Percentiles rank a stretch among this genome's conserved stretches.
Evolutionary conservation across 2,113 vertebrate genomes (phyloP).

Genomic region (Triplophysa siluroides): DNA sequence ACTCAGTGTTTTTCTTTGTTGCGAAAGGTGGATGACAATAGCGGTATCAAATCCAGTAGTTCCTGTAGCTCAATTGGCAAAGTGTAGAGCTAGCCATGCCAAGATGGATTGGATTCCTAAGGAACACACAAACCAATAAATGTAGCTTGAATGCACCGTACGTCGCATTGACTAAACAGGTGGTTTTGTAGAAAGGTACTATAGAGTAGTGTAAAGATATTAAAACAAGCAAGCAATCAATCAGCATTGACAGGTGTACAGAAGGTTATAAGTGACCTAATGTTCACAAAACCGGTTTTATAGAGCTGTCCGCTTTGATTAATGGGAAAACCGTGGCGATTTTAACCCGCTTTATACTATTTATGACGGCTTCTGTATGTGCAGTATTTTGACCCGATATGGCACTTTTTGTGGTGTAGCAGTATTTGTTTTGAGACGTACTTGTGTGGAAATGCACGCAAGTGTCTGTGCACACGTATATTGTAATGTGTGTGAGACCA

Average conservation of each 20-base stretch:
- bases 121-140: neutral
- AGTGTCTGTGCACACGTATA: neutral
- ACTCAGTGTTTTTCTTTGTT: neutral
- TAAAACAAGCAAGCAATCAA: constrained; percentile 13
- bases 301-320: constrained; percentile 5
- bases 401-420: neutral
- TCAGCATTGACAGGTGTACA: neutral
- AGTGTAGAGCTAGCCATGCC: too few relatives aligned
- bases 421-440: neutral
- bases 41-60: too few relatives aligned
- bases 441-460: neutral
- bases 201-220: neutral
- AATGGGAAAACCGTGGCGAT: neutral
- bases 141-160: neutral
- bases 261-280: neutral
- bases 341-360: neutral
- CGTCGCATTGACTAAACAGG: neutral
- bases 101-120: too few relatives aligned
- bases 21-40: too few relatives aligned
- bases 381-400: neutral
- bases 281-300: neutral
- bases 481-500: neutral
- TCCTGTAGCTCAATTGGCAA: too few relatives aligned
- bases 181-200: too few relatives aligned
- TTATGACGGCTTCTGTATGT: neutral